These are phyloP conservation scores for Anabas testudineus DNA, from an alignment of 2,797 vertebrate species.

Conservation along the genomic window DNA sequence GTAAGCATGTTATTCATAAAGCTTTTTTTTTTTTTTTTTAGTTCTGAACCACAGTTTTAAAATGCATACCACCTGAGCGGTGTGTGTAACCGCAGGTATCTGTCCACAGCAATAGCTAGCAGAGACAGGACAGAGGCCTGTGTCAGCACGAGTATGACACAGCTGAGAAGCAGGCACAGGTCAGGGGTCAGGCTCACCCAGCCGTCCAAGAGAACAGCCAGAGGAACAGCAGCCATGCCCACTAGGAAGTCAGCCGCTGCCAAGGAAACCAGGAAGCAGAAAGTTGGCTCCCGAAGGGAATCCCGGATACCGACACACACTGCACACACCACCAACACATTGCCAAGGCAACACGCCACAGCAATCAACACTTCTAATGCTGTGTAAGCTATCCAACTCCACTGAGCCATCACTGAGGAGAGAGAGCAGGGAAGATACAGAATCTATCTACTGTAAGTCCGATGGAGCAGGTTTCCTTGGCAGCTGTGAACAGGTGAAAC, in stretches of 20 bases:
- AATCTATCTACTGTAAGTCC: not conserved
- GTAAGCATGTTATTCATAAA: not conserved
- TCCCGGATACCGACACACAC: slow-evolving; percentile 79
- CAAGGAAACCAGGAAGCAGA: slow-evolving; percentile 88
- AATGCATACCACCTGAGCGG: slow-evolving; percentile 71
- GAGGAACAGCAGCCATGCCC: slow-evolving; percentile 85
- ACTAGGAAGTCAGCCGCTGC: slow-evolving; percentile 88
- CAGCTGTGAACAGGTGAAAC: not conserved
- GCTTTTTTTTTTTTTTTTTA: not conserved
- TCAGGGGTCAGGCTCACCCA: slow-evolving; percentile 72
- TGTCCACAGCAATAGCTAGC: slow-evolving; percentile 88
- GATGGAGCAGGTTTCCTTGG: slow-evolving; percentile 20
- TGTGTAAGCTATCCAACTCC: slow-evolving; percentile 70
- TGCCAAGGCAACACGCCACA: slow-evolving; percentile 83
- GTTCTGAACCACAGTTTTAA: not conserved
- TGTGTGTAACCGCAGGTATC: slow-evolving; percentile 87
- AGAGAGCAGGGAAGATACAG: not conserved
- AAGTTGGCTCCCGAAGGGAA: slow-evolving; percentile 81
- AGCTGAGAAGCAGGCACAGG: slow-evolving; percentile 87
- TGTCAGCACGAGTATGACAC: slow-evolving; percentile 85
- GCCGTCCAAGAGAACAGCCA: slow-evolving; percentile 85
- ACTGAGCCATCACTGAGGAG: slow-evolving; percentile 57
- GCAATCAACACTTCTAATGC: slow-evolving; percentile 69
- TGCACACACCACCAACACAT: slow-evolving; percentile 86
- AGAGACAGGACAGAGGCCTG: slow-evolving; percentile 90